A percentile compares a stretch with the other conserved stretches of the same genome.
phyloP scores from a whole-genome alignment of 1,140 invertebrate species.

The Maconellicoccus hirsutus region DNA sequence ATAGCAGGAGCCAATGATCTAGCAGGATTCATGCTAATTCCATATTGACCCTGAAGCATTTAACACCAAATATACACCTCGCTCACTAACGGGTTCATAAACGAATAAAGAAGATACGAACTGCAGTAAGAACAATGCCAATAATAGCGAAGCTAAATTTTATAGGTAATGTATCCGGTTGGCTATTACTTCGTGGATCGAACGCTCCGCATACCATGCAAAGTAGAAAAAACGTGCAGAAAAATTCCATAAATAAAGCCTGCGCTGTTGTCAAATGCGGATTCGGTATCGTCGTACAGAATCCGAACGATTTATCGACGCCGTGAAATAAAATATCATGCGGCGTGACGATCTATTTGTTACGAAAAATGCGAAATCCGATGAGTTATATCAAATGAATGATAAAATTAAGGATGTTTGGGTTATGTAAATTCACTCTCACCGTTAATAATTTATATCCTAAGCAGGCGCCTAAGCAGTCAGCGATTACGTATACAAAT shows the following conservation, averaged over 20 bases:
- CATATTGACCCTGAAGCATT: conserved; percentile 32
- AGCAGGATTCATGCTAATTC: conserved; percentile 83
- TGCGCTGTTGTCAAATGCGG: conserved; percentile 34
- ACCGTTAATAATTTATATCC: conserved; percentile 32
- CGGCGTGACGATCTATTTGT: conserved; percentile 19
- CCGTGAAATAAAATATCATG: conserved; percentile 24
- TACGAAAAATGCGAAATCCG: too few relatives aligned
- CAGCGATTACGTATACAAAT: conserved; percentile 38
- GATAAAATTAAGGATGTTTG: too few relatives aligned
- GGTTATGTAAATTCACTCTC: conserved; percentile 22
- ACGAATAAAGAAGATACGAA: conserved; percentile 27
- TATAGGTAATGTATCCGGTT: conserved; percentile 43
- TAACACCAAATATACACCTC: background rate
- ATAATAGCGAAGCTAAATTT: conserved; percentile 50
- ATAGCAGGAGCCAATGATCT: conserved; percentile 74
- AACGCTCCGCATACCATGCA: conserved; percentile 49
- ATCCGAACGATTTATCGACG: conserved; percentile 26
- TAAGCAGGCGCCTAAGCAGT: conserved; percentile 37
- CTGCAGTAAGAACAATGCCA: conserved; percentile 43
- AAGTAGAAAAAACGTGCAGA: conserved; percentile 45
- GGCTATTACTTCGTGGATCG: conserved; percentile 45
- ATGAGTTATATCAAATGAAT: too few relatives aligned
- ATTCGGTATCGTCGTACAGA: conserved; percentile 48
- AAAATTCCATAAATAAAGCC: conserved; percentile 44
- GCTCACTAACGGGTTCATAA: too few relatives aligned